phyloP scores from a whole-genome alignment of 2,888 invertebrate species.

The Baronia brevicornis region DNA sequence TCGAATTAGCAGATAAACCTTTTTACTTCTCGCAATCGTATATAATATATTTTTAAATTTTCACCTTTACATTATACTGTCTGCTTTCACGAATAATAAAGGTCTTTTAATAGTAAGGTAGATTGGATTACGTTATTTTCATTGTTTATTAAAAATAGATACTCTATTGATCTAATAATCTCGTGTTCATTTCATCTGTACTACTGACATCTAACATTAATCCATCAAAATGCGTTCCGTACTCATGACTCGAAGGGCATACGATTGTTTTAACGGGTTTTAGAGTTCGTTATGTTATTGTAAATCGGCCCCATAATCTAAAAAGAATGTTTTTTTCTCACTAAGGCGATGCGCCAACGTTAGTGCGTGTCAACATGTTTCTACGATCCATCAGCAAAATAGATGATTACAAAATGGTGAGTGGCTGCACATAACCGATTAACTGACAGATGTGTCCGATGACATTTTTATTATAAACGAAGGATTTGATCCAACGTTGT shows the following conservation, averaged over 20 bases:
- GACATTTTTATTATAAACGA: conserved; percentile 58
- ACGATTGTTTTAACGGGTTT: conserved; percentile 11
- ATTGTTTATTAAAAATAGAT: conserved; percentile 12
- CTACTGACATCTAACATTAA: conserved; percentile 48
- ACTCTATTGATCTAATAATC: conserved; percentile 8
- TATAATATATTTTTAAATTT: conserved; percentile 23
- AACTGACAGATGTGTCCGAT: conserved; percentile 25
- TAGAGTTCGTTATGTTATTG: conserved; percentile 9
- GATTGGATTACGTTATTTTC: conserved; percentile 8
- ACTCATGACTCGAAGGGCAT: conserved; percentile 8
- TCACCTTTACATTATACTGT: conserved; percentile 42
- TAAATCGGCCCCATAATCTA: conserved; percentile 33
- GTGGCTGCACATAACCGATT: conserved; percentile 68
- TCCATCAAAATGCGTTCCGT: conserved; percentile 34
- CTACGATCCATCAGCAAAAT: conserved; percentile 99
- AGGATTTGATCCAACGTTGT: conserved; percentile 32
- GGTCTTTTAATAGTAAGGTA: conserved; percentile 11
- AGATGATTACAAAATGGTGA: conserved; percentile 99
- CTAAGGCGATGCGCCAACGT: conserved; percentile 88
- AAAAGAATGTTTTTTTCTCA: conserved; percentile 48
- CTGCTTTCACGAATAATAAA: conserved; percentile 46
- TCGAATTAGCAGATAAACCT: conserved; percentile 20
- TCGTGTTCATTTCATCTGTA: conserved; percentile 38
- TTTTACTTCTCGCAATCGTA: conserved; percentile 21
- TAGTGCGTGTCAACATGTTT: conserved; percentile 95